Conservation (phyloP, 2,888 invertebrate species). For the Lucinisca nassula region DNA sequence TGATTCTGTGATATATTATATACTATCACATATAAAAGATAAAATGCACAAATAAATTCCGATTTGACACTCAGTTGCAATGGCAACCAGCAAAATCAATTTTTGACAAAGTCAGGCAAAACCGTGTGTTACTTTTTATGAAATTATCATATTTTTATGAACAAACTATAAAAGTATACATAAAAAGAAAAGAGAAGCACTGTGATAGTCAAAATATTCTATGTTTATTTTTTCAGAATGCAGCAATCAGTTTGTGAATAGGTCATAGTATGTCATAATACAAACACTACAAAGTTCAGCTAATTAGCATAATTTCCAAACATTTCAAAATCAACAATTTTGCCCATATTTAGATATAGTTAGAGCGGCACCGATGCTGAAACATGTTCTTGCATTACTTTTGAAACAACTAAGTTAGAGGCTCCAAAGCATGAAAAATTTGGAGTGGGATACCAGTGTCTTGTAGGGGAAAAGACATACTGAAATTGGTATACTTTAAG, state of each 20-base stretch:
- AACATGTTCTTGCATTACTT: not conserved
- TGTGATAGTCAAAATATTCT: not conserved
- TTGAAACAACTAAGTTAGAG: not conserved
- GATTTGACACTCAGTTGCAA: not conserved
- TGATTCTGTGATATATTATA: not conserved
- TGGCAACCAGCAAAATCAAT: slow-evolving; percentile 1
- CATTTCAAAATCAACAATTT: not conserved
- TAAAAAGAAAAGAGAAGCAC: not conserved
- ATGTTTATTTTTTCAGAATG: not conserved
- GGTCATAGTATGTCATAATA: not conserved
- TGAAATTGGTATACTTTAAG: not conserved
- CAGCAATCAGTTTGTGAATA: not conserved
- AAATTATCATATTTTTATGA: not conserved
- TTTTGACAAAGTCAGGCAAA: not conserved
- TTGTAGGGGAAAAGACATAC: not conserved
- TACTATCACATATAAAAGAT: not conserved
- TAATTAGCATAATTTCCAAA: not conserved
- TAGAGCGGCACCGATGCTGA: not conserved
- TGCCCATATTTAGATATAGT: not conserved
- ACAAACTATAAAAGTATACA: not conserved
- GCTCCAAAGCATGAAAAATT: not conserved
- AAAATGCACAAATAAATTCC: not conserved
- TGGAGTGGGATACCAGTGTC: not conserved
- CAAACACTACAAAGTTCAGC: not conserved
- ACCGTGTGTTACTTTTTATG: not conserved